These are phyloP conservation scores for Aphelocoma californica DNA, from an alignment of 2,797 vertebrate species.

Conservation along the genomic window DNA sequence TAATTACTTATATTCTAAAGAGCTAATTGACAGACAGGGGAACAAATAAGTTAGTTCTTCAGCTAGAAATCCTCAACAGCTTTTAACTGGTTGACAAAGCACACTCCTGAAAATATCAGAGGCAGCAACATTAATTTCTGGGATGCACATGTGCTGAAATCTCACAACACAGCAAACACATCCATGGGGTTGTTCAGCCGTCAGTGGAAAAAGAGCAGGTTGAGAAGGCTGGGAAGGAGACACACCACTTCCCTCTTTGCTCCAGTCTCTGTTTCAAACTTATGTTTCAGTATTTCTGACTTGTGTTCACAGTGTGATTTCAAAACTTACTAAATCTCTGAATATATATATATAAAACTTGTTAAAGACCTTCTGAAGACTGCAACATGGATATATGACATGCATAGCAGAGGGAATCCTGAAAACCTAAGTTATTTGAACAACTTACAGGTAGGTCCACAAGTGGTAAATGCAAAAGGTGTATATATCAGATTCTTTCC, in stretches of 20 bases:
- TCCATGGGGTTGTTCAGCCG: not conserved
- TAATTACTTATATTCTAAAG: not conserved
- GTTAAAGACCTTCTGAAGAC: not conserved
- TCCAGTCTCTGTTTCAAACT: not conserved
- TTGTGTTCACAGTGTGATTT: not conserved
- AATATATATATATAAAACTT: not conserved
- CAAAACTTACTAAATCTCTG: not conserved
- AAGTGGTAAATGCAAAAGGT: not conserved
- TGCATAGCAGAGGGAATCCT: not conserved
- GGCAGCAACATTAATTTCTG: not conserved
- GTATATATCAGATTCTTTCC: not conserved
- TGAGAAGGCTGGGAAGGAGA: not conserved
- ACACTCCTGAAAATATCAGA: not conserved
- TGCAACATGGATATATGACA: not conserved
- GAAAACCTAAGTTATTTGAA: not conserved
- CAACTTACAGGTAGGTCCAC: not conserved
- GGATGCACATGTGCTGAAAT: not conserved
- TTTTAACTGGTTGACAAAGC: not conserved
- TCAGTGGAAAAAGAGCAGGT: not conserved
- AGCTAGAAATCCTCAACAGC: not conserved
- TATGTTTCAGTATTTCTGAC: not conserved
- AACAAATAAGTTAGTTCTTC: not conserved
- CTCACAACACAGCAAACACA: fast-evolving
- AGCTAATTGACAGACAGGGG: not conserved
- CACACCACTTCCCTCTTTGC: not conserved